Conservation (phyloP, 2,888 invertebrate species). For the Nycteola revayana region DNA sequence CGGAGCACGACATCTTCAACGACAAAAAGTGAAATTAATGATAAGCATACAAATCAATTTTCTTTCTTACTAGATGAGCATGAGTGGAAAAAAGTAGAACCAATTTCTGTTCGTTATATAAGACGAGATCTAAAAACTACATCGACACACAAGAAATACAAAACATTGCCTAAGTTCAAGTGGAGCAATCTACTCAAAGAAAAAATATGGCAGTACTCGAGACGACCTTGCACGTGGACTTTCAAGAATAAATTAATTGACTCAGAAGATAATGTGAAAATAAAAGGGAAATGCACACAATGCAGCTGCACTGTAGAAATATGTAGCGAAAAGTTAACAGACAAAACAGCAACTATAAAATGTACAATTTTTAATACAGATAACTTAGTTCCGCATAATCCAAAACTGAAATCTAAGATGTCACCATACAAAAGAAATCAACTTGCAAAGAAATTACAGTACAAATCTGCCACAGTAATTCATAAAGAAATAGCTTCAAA, state of each 20-base stretch:
- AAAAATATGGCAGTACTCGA: slow-evolving; percentile 4
- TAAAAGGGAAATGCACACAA: slow-evolving; percentile 3
- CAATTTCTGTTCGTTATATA: slow-evolving; percentile 4
- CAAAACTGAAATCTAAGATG: slow-evolving; percentile 2
- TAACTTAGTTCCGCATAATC: slow-evolving; percentile 3
- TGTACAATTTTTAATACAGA: slow-evolving; percentile 3
- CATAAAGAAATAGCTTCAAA: not conserved
- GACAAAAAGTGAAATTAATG: slow-evolving; percentile 10
- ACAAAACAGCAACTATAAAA: slow-evolving; percentile 3
- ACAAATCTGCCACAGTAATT: slow-evolving; percentile 1
- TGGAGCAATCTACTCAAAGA: slow-evolving; percentile 7
- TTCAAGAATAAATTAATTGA: slow-evolving; percentile 3
- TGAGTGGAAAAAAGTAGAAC: slow-evolving; percentile 5
- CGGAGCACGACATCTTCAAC: slow-evolving; percentile 11
- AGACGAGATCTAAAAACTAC: slow-evolving; percentile 4
- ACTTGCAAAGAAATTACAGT: slow-evolving; percentile 1
- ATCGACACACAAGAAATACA: slow-evolving; percentile 6
- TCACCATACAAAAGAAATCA: slow-evolving; percentile 4
- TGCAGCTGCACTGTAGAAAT: slow-evolving; percentile 3
- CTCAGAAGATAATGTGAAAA: slow-evolving; percentile 1
- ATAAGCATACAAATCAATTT: slow-evolving; percentile 12
- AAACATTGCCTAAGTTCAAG: slow-evolving; percentile 6
- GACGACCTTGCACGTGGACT: slow-evolving; percentile 4
- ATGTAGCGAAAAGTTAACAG: slow-evolving; percentile 1
- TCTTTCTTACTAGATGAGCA: slow-evolving; percentile 5